These are phyloP conservation scores for Romanogobio albipinnatus DNA, from an alignment of 2,113 vertebrate genomes.

Conservation along the genomic window DNA sequence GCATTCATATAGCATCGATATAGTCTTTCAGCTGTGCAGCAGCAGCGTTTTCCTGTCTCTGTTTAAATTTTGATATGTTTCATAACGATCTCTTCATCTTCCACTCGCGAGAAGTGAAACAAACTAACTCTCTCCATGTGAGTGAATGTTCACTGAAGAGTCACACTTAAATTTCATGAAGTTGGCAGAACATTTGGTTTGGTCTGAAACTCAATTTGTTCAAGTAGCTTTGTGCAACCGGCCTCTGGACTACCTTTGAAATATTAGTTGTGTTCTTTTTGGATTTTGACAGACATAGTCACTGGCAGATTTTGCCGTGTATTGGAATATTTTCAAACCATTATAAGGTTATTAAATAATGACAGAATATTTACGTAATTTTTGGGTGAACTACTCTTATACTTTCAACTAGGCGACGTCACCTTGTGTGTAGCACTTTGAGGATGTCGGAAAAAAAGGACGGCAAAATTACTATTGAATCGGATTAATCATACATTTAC, in stretches of 20 bases:
- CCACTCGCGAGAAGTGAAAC: background rate
- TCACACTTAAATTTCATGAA: background rate
- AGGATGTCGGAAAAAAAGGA: background rate
- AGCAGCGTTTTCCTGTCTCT: background rate
- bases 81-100: background rate
- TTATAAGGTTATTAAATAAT: background rate
- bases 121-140: background rate
- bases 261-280: background rate
- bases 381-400: conserved; percentile 16
- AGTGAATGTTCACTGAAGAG: background rate
- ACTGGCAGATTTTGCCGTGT: background rate
- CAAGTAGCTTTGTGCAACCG: background rate
- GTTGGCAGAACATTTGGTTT: background rate
- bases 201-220: background rate
- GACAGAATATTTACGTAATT: background rate
- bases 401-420: background rate
- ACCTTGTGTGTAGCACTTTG: background rate
- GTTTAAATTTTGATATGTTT: background rate
- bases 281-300: background rate
- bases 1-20: background rate
- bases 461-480: background rate
- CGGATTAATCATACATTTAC: conserved; percentile 32
- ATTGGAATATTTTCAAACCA: background rate
- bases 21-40: background rate
- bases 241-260: background rate